Evolutionary conservation across 92 coral and sea anemone genomes (phyloP).

Genomic region (Diadumene lineata): DNA sequence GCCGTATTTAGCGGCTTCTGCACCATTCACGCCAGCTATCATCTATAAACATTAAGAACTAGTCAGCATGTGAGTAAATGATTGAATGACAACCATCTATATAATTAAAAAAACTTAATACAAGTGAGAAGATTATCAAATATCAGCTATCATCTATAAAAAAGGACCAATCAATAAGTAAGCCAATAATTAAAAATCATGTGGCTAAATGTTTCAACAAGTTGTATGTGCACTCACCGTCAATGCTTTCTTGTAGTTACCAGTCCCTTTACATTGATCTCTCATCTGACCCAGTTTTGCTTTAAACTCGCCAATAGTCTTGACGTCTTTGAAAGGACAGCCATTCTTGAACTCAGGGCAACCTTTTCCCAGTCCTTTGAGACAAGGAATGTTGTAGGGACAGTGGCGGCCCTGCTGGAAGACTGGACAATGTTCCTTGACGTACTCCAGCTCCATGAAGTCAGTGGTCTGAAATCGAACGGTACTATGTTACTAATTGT

Average conservation of each 20-base stretch:
- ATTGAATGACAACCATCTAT: no score
- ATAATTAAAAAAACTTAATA: no score
- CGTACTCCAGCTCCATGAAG: conserved; percentile 13
- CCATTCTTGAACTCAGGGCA: conserved; percentile 43
- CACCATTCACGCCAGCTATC: conserved; percentile 19
- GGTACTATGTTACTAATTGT: no score
- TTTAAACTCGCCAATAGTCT: conserved; percentile 36
- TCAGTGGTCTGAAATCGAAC: conserved; percentile 10
- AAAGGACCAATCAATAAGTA: no score
- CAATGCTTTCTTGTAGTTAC: conserved; percentile 22
- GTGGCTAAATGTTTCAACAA: no score
- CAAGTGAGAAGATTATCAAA: no score
- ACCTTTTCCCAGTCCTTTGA: conserved; percentile 33
- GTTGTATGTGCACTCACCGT: conserved; percentile 11
- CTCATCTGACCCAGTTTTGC: conserved; percentile 39
- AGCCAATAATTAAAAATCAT: no score
- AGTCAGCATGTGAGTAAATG: no score
- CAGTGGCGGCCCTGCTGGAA: conserved; percentile 28
- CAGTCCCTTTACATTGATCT: conserved; percentile 27
- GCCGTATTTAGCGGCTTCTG: conserved; percentile 19
- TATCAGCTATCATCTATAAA: no score
- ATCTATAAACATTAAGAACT: neutral
- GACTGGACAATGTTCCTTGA: conserved; percentile 25
- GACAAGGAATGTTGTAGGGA: conserved; percentile 31
- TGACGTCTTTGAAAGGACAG: conserved; percentile 35